These are phyloP conservation scores for Imbricaverruca yamaguchii DNA, from an alignment of 2,888 invertebrate genomes.

Conservation along the genomic window DNA sequence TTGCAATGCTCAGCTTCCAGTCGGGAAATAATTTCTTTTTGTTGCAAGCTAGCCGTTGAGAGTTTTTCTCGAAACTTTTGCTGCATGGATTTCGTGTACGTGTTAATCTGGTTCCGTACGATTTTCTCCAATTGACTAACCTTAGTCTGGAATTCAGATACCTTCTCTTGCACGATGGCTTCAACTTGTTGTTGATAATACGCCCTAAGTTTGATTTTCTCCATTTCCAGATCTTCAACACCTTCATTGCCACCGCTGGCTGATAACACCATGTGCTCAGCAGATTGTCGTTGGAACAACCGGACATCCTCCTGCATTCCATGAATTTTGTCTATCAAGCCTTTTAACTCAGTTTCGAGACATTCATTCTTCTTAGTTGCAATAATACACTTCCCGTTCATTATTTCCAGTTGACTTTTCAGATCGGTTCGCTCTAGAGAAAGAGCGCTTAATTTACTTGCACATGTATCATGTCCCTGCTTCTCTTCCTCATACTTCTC, in stretches of 20 bases:
- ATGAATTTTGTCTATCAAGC: not conserved
- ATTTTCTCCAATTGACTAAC: not conserved
- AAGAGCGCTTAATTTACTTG: not conserved
- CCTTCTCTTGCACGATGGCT: not conserved
- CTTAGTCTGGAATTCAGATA: not conserved
- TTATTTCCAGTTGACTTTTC: not conserved
- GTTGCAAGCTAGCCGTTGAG: not conserved
- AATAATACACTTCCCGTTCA: not conserved
- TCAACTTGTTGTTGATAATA: constrained; percentile 8
- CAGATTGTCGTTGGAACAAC: not conserved
- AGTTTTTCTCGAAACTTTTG: not conserved
- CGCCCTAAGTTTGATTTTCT: not conserved
- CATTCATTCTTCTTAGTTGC: not conserved
- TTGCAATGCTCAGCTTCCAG: not conserved
- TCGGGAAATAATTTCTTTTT: not conserved
- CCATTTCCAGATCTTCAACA: not conserved
- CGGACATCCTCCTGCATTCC: not conserved
- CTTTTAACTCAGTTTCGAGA: not conserved
- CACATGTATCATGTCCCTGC: not conserved
- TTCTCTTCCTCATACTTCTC: not conserved
- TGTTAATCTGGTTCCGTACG: not conserved
- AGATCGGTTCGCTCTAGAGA: not conserved
- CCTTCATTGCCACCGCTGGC: not conserved
- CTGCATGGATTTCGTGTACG: constrained; percentile 1
- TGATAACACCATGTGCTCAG: not conserved